Evolutionary conservation across 37 sponge, comb jelly and placozoan species (phyloP).

Genomic region (Hexactinellida sp.): DNA sequence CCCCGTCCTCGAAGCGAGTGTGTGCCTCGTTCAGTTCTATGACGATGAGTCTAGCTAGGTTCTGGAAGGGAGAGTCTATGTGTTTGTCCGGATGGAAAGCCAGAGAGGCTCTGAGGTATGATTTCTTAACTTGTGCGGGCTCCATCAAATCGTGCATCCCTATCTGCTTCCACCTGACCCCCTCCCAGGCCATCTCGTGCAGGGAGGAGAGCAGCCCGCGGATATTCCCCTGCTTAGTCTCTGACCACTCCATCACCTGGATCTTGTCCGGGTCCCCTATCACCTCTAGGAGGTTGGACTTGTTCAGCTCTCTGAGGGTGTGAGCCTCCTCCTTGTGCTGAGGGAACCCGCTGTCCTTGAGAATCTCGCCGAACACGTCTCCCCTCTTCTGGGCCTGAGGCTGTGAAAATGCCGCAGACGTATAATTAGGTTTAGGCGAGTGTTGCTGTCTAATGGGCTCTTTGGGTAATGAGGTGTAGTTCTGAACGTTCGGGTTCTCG

Average conservation of each 20-base stretch:
- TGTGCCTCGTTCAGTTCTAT: slow-evolving; percentile 89
- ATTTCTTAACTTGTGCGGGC: slow-evolving; percentile 63
- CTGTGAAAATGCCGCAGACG: background rate
- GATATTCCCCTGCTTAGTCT: slow-evolving; percentile 74
- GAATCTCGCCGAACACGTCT: background rate
- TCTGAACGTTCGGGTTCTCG: background rate
- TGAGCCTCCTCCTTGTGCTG: background rate
- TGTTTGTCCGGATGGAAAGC: slow-evolving; percentile 90
- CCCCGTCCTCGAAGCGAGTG: slow-evolving; percentile 65
- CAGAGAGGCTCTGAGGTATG: slow-evolving; percentile 75
- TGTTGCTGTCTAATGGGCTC: background rate
- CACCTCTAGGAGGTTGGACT: background rate
- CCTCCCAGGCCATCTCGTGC: slow-evolving; percentile 86
- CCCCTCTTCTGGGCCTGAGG: background rate
- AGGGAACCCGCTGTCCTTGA: background rate
- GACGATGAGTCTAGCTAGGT: slow-evolving; percentile 78
- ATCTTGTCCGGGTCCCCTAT: slow-evolving; percentile 10
- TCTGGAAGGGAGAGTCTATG: slow-evolving; percentile 44
- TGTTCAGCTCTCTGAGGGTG: background rate
- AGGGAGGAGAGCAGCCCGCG: slow-evolving; percentile 77
- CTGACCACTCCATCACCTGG: slow-evolving; percentile 74
- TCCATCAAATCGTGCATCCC: slow-evolving; percentile 83
- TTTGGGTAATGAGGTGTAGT: background rate
- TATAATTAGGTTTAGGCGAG: background rate
- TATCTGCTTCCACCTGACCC: slow-evolving; percentile 53